These are phyloP conservation scores for Melanostoma scalare DNA, from an alignment of 2,888 invertebrate genomes.

Conservation along the genomic window DNA sequence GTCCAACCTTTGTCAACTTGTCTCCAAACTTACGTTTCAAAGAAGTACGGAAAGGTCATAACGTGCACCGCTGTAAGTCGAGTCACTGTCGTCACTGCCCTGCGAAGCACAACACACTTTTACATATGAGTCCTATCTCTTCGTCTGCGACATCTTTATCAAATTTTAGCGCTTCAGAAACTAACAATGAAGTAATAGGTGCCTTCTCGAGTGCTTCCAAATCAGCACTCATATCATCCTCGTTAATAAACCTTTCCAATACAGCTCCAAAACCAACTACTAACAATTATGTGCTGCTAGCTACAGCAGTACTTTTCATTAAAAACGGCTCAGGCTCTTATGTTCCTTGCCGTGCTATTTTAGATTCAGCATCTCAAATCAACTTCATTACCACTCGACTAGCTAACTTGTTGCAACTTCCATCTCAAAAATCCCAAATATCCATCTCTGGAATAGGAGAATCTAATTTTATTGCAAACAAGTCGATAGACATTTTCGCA, in stretches of 20 bases:
- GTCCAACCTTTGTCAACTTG: constrained; percentile 28
- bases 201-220: constrained; percentile 10
- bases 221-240: constrained; percentile 33
- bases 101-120: constrained; percentile 58
- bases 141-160: too few species aligned
- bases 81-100: constrained; percentile 54
- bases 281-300: constrained; percentile 46
- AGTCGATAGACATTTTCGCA: constrained; percentile 42
- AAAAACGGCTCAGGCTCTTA: constrained; percentile 53
- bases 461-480: constrained; percentile 48
- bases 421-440: constrained; percentile 32
- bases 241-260: constrained; percentile 6
- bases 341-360: constrained; percentile 49
- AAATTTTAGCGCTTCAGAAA: background rate
- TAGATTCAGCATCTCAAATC: constrained; percentile 55
- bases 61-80: too few species aligned
- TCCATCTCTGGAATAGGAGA: too few species aligned
- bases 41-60: too few species aligned
- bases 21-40: too few species aligned
- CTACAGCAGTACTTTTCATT: constrained; percentile 47
- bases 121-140: too few species aligned
- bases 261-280: too few species aligned
- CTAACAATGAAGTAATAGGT: too few species aligned
- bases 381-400: constrained; percentile 42
- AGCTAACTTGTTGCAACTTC: constrained; percentile 56